phyloP scores from a whole-genome alignment of 2,888 invertebrate species.

The Gari tellinella region DNA sequence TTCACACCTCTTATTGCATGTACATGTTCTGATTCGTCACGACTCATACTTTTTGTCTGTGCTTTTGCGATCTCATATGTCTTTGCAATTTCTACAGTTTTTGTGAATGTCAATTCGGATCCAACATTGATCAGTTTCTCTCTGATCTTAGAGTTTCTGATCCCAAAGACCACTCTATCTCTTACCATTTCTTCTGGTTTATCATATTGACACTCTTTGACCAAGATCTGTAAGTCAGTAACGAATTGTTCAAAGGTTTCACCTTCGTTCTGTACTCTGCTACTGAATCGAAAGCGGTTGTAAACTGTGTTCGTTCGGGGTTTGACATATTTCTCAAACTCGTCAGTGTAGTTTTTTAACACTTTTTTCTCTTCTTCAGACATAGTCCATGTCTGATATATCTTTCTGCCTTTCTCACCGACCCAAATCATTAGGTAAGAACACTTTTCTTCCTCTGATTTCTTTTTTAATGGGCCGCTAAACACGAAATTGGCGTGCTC shows the following conservation, averaged over 20 bases:
- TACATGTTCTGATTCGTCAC: not conserved
- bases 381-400: constrained; percentile 13
- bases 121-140: constrained; percentile 13
- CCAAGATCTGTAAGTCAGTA: constrained; percentile 40
- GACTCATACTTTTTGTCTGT: constrained; percentile 6
- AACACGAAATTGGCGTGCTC: constrained; percentile 3
- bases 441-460: constrained; percentile 8
- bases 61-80: constrained; percentile 7
- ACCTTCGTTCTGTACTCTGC: constrained; percentile 28
- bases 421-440: constrained; percentile 16
- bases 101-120: constrained; percentile 10
- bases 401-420: constrained; percentile 4
- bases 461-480: constrained; percentile 7
- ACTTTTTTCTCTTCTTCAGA: constrained; percentile 10
- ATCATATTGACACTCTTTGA: constrained; percentile 50
- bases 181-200: constrained; percentile 21
- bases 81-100: constrained; percentile 6
- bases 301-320: constrained; percentile 38
- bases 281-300: constrained; percentile 38
- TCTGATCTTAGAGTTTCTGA: constrained; percentile 4
- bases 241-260: constrained; percentile 54
- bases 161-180: constrained; percentile 5
- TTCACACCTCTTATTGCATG: not conserved
- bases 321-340: constrained; percentile 31
- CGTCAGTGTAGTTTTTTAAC: constrained; percentile 15